Percentiles rank a stretch among this genome's conserved stretches.
phyloP scores from a whole-genome alignment of 2,888 invertebrate genomes.

The Argyresthia goedartella region DNA sequence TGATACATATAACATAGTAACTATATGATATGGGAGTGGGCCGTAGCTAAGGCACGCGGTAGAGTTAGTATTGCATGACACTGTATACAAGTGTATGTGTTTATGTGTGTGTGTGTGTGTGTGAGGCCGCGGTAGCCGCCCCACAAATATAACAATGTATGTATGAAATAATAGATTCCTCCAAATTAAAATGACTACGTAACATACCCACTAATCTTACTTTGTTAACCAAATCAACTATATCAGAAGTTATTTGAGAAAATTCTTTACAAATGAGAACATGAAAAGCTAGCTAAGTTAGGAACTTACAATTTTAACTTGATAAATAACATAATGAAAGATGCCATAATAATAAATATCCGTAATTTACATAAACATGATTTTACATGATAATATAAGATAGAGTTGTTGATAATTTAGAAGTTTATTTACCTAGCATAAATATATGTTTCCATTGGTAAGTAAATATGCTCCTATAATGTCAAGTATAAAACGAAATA shows the following conservation, averaged over 20 bases:
- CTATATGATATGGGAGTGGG: slow-evolving; percentile 64
- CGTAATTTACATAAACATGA: slow-evolving; percentile 38
- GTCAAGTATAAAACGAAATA: slow-evolving; percentile 43
- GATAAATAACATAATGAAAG: slow-evolving; percentile 58
- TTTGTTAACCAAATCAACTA: slow-evolving; percentile 33
- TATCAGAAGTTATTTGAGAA: slow-evolving; percentile 38
- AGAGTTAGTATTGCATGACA: slow-evolving; percentile 33
- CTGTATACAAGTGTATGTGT: slow-evolving; percentile 1
- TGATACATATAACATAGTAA: slow-evolving; percentile 57
- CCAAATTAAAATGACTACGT: slow-evolving; percentile 29
- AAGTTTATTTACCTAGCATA: slow-evolving; percentile 45
- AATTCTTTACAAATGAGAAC: slow-evolving; percentile 27
- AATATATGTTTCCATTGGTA: slow-evolving; percentile 26
- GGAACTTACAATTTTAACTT: slow-evolving; percentile 65
- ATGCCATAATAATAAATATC: slow-evolving; percentile 58
- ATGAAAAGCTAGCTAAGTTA: slow-evolving; percentile 60
- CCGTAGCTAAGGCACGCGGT: slow-evolving; percentile 65
- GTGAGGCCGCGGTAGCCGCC: slow-evolving; percentile 9
- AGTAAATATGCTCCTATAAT: slow-evolving; percentile 56
- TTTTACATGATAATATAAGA: slow-evolving; percentile 5
- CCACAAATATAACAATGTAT: slow-evolving; percentile 16
- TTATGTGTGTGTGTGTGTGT: slow-evolving; percentile 12
- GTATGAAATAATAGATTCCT: slow-evolving; percentile 36
- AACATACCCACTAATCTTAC: slow-evolving; percentile 31
- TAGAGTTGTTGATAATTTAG: slow-evolving; percentile 17